Percentiles rank a stretch among this genome's conserved stretches.
Conservation (phyloP, 2,113 vertebrate genomes). For the Calypte anna region DNA sequence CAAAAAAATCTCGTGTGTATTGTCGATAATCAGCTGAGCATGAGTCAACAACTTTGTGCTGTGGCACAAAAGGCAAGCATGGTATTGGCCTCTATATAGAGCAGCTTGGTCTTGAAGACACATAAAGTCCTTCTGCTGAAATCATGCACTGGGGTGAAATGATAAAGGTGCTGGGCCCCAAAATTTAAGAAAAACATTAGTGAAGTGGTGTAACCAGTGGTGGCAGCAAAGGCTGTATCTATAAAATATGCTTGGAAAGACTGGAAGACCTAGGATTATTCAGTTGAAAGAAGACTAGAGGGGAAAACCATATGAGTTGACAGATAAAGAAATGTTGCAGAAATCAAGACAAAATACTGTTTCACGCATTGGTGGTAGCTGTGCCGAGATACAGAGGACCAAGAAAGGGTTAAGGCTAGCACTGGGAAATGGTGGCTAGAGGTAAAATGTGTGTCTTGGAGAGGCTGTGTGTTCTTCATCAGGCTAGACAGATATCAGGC, state of each 20-base stretch:
- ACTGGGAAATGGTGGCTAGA: background rate
- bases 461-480: background rate
- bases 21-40: background rate
- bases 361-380: background rate
- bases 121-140: background rate
- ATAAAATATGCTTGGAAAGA: background rate
- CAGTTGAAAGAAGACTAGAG: background rate
- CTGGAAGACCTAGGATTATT: background rate
- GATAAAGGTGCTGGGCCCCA: background rate
- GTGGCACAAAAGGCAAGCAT: background rate
- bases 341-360: background rate
- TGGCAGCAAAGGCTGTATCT: background rate
- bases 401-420: background rate
- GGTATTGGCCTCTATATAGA: background rate
- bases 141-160: background rate
- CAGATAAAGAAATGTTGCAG: background rate
- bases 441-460: background rate
- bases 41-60: background rate
- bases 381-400: background rate
- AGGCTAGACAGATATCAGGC: background rate
- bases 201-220: background rate
- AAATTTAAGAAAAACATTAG: background rate
- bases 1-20: accelerated
- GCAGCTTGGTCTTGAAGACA: background rate
- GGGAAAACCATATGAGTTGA: background rate